Percentiles rank a stretch among this genome's conserved stretches.
phyloP scores from a whole-genome alignment of 2,888 invertebrate genomes.

The Ecdyonurus torrentis region DNA sequence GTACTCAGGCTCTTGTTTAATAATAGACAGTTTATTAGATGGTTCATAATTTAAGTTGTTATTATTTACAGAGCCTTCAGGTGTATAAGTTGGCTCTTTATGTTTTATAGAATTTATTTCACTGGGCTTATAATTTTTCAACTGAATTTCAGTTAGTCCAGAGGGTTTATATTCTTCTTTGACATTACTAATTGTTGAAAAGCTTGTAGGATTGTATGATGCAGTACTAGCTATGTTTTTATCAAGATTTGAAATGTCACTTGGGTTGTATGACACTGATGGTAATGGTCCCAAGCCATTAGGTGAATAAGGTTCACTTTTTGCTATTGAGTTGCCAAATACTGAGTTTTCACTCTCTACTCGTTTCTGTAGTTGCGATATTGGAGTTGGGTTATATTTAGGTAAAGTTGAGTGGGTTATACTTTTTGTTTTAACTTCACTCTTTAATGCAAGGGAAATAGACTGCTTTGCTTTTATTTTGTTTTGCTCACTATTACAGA shows the following conservation, averaged over 20 bases:
- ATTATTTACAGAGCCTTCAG: not conserved
- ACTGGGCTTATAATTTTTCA: not conserved
- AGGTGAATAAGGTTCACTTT: not conserved
- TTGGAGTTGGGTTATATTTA: not conserved
- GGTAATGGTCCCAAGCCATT: not conserved
- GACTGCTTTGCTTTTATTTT: not conserved
- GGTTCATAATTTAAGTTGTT: not conserved
- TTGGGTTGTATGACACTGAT: not conserved
- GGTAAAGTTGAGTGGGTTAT: not conserved
- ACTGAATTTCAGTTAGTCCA: not conserved
- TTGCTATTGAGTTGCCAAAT: not conserved
- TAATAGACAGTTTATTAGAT: not conserved
- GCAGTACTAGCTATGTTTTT: too few species aligned
- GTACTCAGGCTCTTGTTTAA: not conserved
- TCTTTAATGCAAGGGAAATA: not conserved
- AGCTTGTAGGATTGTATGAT: too few species aligned
- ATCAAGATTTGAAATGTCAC: not conserved
- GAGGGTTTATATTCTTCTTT: not conserved
- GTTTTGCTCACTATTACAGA: not conserved
- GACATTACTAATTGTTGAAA: not conserved
- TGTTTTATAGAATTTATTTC: not conserved
- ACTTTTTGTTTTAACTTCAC: too few species aligned
- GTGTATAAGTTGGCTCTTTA: not conserved
- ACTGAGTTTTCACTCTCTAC: not conserved
- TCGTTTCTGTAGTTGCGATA: not conserved